phyloP scores from a whole-genome alignment of 2,888 invertebrate genomes.

The Horisme vitalbata region DNA sequence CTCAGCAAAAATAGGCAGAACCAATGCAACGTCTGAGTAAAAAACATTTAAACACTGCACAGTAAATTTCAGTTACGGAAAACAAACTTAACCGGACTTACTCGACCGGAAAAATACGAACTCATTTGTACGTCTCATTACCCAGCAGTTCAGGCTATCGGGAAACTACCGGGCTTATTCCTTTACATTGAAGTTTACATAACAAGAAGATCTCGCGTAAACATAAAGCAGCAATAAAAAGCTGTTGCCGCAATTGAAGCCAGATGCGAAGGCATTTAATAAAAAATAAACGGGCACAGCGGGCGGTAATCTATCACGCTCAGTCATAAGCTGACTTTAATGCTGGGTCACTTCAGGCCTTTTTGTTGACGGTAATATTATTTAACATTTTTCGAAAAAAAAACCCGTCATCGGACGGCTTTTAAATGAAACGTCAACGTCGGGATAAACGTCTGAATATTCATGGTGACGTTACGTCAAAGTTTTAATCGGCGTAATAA shows the following conservation, averaged over 20 bases:
- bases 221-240: slow-evolving; percentile 59
- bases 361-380: slow-evolving; percentile 79
- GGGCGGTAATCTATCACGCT: slow-evolving; percentile 76
- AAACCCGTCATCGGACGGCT: slow-evolving; percentile 64
- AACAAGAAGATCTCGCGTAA: slow-evolving; percentile 45
- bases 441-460: slow-evolving; percentile 63
- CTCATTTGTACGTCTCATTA: slow-evolving; percentile 40
- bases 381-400: slow-evolving; percentile 63
- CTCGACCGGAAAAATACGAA: slow-evolving; percentile 36
- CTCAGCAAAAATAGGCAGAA: background rate
- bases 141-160: slow-evolving; percentile 29
- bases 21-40: background rate
- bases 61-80: slow-evolving; percentile 33
- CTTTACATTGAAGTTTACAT: slow-evolving; percentile 39
- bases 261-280: slow-evolving; percentile 72
- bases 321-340: slow-evolving; percentile 80
- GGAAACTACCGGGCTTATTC: slow-evolving; percentile 33
- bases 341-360: slow-evolving; percentile 79
- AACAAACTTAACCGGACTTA: slow-evolving; percentile 34
- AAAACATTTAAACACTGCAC: slow-evolving; percentile 13
- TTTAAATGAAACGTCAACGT: slow-evolving; percentile 68
- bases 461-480: slow-evolving; percentile 47
- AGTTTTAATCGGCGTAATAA: slow-evolving; percentile 44
- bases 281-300: slow-evolving; percentile 70
- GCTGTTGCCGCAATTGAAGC: slow-evolving; percentile 71